These are phyloP conservation scores for Echinops telfairi DNA, from an alignment of 2,113 vertebrate genomes.

Conservation along the genomic window DNA sequence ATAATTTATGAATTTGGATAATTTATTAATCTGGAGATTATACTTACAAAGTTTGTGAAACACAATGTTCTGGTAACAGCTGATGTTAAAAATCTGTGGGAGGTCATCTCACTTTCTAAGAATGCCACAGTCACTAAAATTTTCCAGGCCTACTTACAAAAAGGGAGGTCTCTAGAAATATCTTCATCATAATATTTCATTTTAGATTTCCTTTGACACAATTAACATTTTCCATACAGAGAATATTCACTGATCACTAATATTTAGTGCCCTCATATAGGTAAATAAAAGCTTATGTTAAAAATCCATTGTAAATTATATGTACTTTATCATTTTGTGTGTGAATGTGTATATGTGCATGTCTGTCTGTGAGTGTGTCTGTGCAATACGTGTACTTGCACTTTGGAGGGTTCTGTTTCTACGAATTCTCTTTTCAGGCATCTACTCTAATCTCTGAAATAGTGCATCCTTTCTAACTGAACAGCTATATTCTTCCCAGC, in stretches of 20 bases:
- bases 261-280: background rate
- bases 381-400: background rate
- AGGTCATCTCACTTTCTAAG: slow-evolving; percentile 33
- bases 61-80: slow-evolving; percentile 44
- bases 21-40: slow-evolving; percentile 45
- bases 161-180: background rate
- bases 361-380: background rate
- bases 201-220: slow-evolving; percentile 43
- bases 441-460: background rate
- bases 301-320: slow-evolving; percentile 50
- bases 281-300: background rate
- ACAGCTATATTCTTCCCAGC: background rate
- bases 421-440: background rate
- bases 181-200: slow-evolving; percentile 30
- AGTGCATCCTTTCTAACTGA: slow-evolving; percentile 16
- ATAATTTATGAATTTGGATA: background rate
- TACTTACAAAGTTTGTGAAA: slow-evolving; percentile 27
- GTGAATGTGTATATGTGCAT: background rate
- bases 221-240: background rate
- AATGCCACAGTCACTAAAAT: background rate
- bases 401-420: background rate
- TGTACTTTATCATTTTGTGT: background rate
- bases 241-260: slow-evolving; percentile 11
- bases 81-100: slow-evolving; percentile 22
- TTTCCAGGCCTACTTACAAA: slow-evolving; percentile 50